Percentiles rank a stretch among this genome's conserved stretches.
Evolutionary conservation across 2,797 vertebrate genomes (phyloP).

Genomic region (Mormyrops boulengeri): DNA sequence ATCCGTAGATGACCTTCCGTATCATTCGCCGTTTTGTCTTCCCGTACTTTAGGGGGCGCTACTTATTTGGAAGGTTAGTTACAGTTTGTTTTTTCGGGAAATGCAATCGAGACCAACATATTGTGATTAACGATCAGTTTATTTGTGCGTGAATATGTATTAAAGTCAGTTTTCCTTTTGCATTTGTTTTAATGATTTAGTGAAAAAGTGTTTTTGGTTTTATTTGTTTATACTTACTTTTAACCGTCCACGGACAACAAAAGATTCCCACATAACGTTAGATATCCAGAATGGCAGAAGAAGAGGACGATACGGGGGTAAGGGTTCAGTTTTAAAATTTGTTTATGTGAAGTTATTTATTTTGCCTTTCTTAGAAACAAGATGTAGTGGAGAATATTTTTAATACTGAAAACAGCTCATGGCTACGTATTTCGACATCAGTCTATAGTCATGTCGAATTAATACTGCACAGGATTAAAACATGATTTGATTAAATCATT

Average conservation of each 20-base stretch:
- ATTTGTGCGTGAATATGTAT: not conserved
- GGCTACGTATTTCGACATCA: not conserved
- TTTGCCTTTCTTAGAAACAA: not conserved
- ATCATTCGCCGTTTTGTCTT: not conserved
- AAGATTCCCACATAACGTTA: not conserved
- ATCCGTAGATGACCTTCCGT: not conserved
- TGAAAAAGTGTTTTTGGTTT: not conserved
- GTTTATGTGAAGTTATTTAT: not conserved
- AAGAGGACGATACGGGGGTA: constrained; percentile 62
- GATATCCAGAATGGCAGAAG: constrained; percentile 57
- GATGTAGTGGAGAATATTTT: not conserved
- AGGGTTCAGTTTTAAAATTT: not conserved
- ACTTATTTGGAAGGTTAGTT: not conserved
- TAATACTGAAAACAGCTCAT: not conserved
- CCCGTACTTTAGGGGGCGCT: not conserved
- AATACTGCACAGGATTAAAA: not conserved
- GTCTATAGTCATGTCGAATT: not conserved
- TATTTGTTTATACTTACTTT: not conserved
- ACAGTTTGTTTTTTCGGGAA: not conserved
- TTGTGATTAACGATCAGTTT: not conserved
- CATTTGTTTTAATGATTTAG: not conserved
- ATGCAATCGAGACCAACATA: not conserved
- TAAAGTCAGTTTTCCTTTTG: not conserved
- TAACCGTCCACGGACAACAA: not conserved
- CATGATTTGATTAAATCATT: not conserved